These are phyloP conservation scores for Anthonomus grandis DNA, from an alignment of 1,140 invertebrate genomes.

Conservation along the genomic window DNA sequence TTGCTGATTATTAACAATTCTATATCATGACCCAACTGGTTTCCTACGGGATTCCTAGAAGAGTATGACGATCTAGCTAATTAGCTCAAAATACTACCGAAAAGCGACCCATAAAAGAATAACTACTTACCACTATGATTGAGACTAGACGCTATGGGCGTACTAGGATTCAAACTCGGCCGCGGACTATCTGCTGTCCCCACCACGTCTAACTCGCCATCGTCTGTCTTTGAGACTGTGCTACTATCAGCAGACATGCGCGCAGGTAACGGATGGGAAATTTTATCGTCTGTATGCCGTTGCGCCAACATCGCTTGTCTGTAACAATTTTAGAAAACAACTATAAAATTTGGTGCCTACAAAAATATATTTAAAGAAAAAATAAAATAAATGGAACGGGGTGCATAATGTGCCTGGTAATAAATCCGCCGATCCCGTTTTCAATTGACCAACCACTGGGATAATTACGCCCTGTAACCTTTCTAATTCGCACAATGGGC, in stretches of 20 bases:
- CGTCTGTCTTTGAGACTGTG: conserved; percentile 64
- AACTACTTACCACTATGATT: conserved; percentile 41
- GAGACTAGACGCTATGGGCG: conserved; percentile 39
- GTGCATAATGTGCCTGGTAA: neutral
- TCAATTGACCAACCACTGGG: conserved; percentile 29
- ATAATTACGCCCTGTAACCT: conserved; percentile 32
- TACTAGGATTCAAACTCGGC: conserved; percentile 48
- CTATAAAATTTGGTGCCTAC: conserved; percentile 28
- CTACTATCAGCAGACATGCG: conserved; percentile 48
- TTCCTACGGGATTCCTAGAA: too few species aligned
- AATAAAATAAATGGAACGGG: neutral
- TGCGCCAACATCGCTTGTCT: conserved; percentile 82
- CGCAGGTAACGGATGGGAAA: conserved; percentile 50
- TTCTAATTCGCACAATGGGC: conserved; percentile 21
- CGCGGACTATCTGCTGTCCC: conserved; percentile 74
- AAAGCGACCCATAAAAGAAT: neutral
- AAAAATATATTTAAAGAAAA: neutral
- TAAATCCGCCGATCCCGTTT: neutral
- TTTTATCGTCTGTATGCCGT: conserved; percentile 53
- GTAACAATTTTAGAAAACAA: conserved; percentile 48
- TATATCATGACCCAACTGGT: too few species aligned
- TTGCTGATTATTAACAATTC: too few species aligned
- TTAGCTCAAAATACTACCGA: neutral
- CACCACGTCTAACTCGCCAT: conserved; percentile 84
- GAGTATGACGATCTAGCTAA: neutral